These are phyloP conservation scores for Apis dorsata DNA, from an alignment of 1,140 invertebrate species.

Conservation along the genomic window DNA sequence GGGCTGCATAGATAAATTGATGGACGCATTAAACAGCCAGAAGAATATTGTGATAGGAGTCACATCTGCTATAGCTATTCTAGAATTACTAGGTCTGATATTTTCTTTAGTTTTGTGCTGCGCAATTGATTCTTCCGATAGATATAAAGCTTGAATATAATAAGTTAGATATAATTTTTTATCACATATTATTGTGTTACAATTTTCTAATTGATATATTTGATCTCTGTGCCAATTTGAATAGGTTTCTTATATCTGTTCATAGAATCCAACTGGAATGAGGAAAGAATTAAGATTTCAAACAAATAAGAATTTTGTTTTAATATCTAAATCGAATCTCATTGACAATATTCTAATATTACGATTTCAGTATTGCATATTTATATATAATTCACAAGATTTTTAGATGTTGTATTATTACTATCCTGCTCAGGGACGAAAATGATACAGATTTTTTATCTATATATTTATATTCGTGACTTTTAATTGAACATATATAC, in stretches of 20 bases:
- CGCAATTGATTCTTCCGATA: conserved; percentile 84
- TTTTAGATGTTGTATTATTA: conserved; percentile 19
- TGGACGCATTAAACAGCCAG: conserved; percentile 83
- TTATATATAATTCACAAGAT: neutral
- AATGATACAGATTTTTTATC: conserved; percentile 11
- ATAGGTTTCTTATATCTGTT: conserved; percentile 8
- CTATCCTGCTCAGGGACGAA: conserved; percentile 15
- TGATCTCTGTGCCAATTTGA: conserved; percentile 44
- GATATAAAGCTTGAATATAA: conserved; percentile 85
- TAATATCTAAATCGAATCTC: neutral
- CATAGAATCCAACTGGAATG: neutral
- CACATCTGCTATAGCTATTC: conserved; percentile 83
- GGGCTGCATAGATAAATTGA: conserved; percentile 88
- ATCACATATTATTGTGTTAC: conserved; percentile 20
- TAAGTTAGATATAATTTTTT: conserved; percentile 18
- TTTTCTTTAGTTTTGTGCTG: conserved; percentile 90
- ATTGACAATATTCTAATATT: neutral
- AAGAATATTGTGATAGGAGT: conserved; percentile 84
- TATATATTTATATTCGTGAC: conserved; percentile 15
- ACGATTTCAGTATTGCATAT: conserved; percentile 10
- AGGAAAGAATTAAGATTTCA: neutral
- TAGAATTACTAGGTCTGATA: conserved; percentile 88
- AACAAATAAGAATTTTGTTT: neutral
- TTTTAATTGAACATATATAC: neutral
- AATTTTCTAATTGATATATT: conserved; percentile 24